phyloP scores from a whole-genome alignment of 2,888 invertebrate species.

The Melanophora roralis region DNA sequence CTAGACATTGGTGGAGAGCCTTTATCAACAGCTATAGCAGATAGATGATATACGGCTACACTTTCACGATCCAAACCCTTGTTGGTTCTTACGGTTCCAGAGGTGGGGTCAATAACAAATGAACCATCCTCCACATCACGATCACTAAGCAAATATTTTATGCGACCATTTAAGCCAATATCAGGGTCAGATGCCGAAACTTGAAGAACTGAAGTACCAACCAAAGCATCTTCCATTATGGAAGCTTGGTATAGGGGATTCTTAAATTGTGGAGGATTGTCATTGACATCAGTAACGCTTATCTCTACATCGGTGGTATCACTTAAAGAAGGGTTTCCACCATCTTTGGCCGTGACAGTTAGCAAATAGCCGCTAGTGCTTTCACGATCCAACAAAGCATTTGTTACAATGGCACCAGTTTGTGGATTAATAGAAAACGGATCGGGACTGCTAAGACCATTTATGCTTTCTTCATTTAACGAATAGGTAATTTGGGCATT shows the following conservation, averaged over 20 bases:
- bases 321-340: slow-evolving; percentile 91
- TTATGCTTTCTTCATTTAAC: slow-evolving; percentile 82
- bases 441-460: slow-evolving; percentile 80
- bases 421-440: slow-evolving; percentile 93
- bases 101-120: slow-evolving; percentile 94
- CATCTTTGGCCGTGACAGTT: slow-evolving; percentile 94
- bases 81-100: slow-evolving; percentile 93
- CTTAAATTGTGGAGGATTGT: slow-evolving; percentile 93
- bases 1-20: slow-evolving; percentile 88
- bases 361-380: slow-evolving; percentile 87
- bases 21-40: slow-evolving; percentile 92
- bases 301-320: slow-evolving; percentile 98
- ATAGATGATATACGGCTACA: slow-evolving; percentile 88
- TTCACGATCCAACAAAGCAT: slow-evolving; percentile 91
- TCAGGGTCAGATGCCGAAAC: slow-evolving; percentile 91
- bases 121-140: slow-evolving; percentile 90
- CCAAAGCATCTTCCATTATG: slow-evolving; percentile 91
- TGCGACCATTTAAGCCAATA: slow-evolving; percentile 90
- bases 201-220: slow-evolving; percentile 87
- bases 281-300: slow-evolving; percentile 96
- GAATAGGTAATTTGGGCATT: slow-evolving; percentile 94
- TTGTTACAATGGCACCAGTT: slow-evolving; percentile 95
- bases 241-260: slow-evolving; percentile 88
- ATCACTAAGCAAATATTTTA: slow-evolving; percentile 86
- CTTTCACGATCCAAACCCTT: slow-evolving; percentile 94